Base-by-base conservation (phyloP, 2,113 vertebrate species). In the Odobenus rosmarus region DNA sequence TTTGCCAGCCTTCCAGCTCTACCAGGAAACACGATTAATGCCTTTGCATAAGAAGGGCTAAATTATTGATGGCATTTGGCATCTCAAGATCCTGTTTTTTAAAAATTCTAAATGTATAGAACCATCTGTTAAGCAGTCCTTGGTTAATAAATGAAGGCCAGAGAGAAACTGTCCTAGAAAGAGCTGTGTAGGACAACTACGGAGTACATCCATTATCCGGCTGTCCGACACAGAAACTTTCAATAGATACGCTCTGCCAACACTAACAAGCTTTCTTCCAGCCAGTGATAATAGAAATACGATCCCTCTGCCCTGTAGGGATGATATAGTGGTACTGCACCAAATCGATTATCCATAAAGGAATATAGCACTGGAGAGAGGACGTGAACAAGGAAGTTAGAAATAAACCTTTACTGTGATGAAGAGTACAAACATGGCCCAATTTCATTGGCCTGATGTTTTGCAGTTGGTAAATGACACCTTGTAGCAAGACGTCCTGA, bases 51-150 rank as follows among this genome's bases (percentile, higher is more conserved):
- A 83, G 81, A 90, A 51, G 69, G 61, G 61, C 81, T 97, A n/a
- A 95, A 96, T 97, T 95, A 91, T 95, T 84, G 96, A 93, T 86
- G 83, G 67, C n/a, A 55, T 83, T 71, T 96, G 55, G 87, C 84
- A 87, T 67, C 90, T 26, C 1, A 7, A 79, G 81, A 95, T 97
- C 28, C 96, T 86, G 53, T 86, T 97, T 95, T 96, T 88, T 21
- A 57, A 72, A 96, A 95, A 88, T 96, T 97, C 96, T 97, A 95
- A 97, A 97, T 98, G 98, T 97, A 95, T 88, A 90, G 92, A 92
- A 36, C 72, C 84, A 94, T 97, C 96, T 88, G 82, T 97, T 96
- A 95, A 96, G 74, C 92, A 93, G 93, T 96, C 96, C 64, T 79
- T 85, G 76, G 95, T 97, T 98, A 98, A 96, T 97, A 96, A 97